Conservation (phyloP, 2,113 vertebrate genomes). For the Helogale parvula region DNA sequence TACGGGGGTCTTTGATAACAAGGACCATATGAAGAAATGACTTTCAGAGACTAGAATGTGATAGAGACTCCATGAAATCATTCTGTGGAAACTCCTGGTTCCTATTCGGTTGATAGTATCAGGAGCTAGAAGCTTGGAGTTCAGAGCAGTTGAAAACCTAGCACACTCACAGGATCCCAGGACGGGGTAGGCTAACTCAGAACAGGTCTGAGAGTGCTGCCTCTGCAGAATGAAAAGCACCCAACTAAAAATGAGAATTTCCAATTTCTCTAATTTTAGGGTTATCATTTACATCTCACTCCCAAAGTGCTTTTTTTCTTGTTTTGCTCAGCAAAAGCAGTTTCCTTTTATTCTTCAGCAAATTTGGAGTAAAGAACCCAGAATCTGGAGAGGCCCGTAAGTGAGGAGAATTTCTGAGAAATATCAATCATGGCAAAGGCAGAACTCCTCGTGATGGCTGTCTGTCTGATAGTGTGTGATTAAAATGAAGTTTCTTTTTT, state of each 20-base stretch:
- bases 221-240: conserved; percentile 43
- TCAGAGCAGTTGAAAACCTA: conserved; percentile 48
- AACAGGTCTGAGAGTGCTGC: conserved; percentile 33
- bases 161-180: conserved; percentile 41
- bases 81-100: conserved; percentile 41
- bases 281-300: conserved; percentile 66
- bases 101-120: conserved; percentile 60
- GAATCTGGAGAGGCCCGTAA: background rate
- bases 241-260: conserved; percentile 56
- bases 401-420: background rate
- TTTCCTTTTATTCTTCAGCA: conserved; percentile 59
- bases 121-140: conserved; percentile 39
- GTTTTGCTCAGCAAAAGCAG: conserved; percentile 46
- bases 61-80: conserved; percentile 42
- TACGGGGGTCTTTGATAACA: conserved; percentile 70
- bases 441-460: background rate
- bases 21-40: conserved; percentile 69
- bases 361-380: background rate
- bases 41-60: conserved; percentile 55
- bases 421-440: background rate
- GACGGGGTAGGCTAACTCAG: conserved; percentile 51
- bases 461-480: background rate
- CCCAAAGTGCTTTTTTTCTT: conserved; percentile 1
- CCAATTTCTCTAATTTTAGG: conserved; percentile 67
- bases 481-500: background rate